phyloP scores from a whole-genome alignment of 1,140 invertebrate species.

The Babylonia areolata region DNA sequence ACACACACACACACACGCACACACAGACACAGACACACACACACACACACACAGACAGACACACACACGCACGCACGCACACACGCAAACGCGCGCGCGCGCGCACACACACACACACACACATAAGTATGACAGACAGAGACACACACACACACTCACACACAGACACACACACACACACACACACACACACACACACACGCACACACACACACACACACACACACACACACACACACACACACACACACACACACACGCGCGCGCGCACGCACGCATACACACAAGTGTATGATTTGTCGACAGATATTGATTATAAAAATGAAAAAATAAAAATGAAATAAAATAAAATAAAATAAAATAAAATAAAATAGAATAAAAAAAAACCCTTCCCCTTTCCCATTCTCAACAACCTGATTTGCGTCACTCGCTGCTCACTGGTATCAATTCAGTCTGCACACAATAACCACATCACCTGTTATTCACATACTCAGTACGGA shows the following conservation, averaged over 20 bases:
- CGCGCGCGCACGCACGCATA: not conserved
- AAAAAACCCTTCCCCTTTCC: no score
- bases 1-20: slow-evolving; percentile 41
- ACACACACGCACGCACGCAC: slow-evolving; percentile 29
- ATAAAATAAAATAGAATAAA: no score
- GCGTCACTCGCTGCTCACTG: no score
- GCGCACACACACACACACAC: not conserved
- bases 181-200: slow-evolving; percentile 19
- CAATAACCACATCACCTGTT: no score
- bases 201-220: slow-evolving; percentile 4
- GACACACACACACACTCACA: slow-evolving; percentile 39
- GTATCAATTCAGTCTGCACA: no score
- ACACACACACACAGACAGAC: slow-evolving; percentile 35
- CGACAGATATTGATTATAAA: no score
- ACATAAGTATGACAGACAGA: slow-evolving; percentile 34
- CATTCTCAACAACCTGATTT: no score
- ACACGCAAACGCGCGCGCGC: not conserved
- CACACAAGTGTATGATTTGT: slow-evolving; percentile 23
- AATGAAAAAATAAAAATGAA: no score
- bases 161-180: slow-evolving; percentile 31
- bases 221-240: slow-evolving; percentile 25
- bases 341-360: no score
- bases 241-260: not conserved
- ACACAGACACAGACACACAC: slow-evolving; percentile 42
- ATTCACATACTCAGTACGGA: no score